phyloP scores from a whole-genome alignment of 30 jellyfish, hydroid and myxozoan species.

The Pseudorhiza aurosa region DNA sequence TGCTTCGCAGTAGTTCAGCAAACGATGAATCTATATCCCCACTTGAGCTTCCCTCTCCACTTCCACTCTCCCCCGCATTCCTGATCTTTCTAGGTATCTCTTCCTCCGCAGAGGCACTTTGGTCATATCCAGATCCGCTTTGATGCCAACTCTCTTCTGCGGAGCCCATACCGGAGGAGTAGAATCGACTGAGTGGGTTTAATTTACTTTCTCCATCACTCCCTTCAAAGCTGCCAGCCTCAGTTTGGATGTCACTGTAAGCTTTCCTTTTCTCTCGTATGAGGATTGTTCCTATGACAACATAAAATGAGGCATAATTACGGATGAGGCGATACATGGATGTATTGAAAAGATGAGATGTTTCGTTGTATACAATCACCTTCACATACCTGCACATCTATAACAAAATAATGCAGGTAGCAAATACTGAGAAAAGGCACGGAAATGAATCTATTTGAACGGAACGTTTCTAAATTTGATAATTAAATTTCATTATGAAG shows the following conservation, averaged over 20 bases:
- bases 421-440: too few species aligned
- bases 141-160: constrained; percentile 16
- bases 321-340: too few species aligned
- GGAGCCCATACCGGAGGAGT: constrained; percentile 24
- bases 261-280: constrained; percentile 45
- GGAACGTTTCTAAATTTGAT: too few species aligned
- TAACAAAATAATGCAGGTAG: too few species aligned
- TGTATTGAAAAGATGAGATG: too few species aligned
- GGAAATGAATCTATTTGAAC: too few species aligned
- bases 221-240: not conserved
- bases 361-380: too few species aligned
- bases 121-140: constrained; percentile 1
- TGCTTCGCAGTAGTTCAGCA: constrained; percentile 29
- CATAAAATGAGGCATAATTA: too few species aligned
- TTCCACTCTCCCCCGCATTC: constrained; percentile 7
- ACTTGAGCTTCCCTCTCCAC: constrained; percentile 1
- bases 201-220: not conserved
- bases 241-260: not conserved
- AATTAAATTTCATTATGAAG: too few species aligned
- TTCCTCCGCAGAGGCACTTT: not conserved
- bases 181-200: not conserved
- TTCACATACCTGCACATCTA: too few species aligned
- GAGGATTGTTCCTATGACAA: constrained; percentile 21
- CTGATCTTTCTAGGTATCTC: not conserved
- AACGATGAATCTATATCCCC: constrained; percentile 50